phyloP scores from a whole-genome alignment of 1,140 invertebrate species.

The Orchesella cincta region DNA sequence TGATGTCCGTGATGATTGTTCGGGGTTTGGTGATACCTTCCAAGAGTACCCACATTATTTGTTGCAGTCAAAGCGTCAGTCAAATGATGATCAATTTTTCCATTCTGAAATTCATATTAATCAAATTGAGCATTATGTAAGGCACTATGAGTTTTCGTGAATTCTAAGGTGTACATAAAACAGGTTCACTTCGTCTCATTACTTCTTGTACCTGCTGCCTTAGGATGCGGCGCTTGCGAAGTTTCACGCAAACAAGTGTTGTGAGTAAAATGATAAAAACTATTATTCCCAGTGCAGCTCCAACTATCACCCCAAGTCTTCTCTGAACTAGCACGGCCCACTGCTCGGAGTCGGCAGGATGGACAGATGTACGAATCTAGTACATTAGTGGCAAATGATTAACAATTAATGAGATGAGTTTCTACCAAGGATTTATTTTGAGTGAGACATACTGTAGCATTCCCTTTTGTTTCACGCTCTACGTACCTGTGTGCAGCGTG shows the following conservation, averaged over 20 bases:
- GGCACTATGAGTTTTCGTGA: no score
- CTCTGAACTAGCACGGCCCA: slow-evolving; percentile 44
- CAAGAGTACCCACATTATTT: slow-evolving; percentile 47
- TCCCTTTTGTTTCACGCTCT: not conserved
- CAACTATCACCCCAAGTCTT: slow-evolving; percentile 49
- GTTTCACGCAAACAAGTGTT: slow-evolving; percentile 47
- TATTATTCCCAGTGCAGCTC: slow-evolving; percentile 46
- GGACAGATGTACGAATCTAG: slow-evolving; percentile 40
- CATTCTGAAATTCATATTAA: slow-evolving; percentile 42
- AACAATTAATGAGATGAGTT: not conserved
- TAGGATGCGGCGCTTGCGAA: slow-evolving; percentile 43
- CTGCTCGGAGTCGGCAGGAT: slow-evolving; percentile 26
- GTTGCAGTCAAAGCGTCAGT: slow-evolving; percentile 40
- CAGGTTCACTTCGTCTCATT: not conserved
- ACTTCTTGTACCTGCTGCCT: slow-evolving; percentile 35
- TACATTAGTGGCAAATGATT: not conserved
- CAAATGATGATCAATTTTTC: slow-evolving; percentile 49
- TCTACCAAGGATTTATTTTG: no score
- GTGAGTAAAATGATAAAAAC: slow-evolving; percentile 48
- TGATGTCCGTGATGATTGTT: slow-evolving; percentile 36
- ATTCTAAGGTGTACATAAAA: not conserved
- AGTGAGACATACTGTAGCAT: no score
- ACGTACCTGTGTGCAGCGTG: slow-evolving; percentile 50
- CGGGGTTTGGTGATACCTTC: slow-evolving; percentile 40
- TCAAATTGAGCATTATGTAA: no score